Conservation (phyloP, 2,113 vertebrate species). For the Odocoileus virginianus region DNA sequence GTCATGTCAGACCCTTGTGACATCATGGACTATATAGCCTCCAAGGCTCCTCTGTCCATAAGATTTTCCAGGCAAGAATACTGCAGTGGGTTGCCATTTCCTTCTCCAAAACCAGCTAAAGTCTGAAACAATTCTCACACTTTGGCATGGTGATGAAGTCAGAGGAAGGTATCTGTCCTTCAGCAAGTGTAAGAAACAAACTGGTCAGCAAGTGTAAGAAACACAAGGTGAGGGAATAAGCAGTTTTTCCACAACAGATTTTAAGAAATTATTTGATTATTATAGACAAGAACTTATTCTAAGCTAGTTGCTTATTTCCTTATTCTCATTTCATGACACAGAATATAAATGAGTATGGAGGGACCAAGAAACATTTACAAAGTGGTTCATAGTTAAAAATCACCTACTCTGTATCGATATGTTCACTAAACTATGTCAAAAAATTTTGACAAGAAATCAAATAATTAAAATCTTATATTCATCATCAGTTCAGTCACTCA, state of each 20-base stretch:
- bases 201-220: neutral
- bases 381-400: neutral
- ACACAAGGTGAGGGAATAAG: neutral
- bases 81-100: neutral
- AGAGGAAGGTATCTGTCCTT: neutral
- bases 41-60: neutral
- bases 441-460: neutral
- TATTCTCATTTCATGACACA: neutral
- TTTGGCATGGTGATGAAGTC: neutral
- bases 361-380: neutral
- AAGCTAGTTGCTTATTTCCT: neutral
- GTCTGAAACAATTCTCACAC: neutral
- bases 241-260: neutral
- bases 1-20: neutral
- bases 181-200: neutral
- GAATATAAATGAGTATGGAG: neutral
- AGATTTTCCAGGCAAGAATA: neutral
- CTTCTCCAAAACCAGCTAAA: neutral
- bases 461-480: neutral
- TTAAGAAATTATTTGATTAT: neutral
- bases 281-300: neutral
- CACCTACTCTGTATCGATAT: neutral
- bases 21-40: neutral
- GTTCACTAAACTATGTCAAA: neutral
- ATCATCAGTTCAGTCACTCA: neutral